Conservation (phyloP, 2,888 invertebrate species). For the Oscheius sp. region DNA sequence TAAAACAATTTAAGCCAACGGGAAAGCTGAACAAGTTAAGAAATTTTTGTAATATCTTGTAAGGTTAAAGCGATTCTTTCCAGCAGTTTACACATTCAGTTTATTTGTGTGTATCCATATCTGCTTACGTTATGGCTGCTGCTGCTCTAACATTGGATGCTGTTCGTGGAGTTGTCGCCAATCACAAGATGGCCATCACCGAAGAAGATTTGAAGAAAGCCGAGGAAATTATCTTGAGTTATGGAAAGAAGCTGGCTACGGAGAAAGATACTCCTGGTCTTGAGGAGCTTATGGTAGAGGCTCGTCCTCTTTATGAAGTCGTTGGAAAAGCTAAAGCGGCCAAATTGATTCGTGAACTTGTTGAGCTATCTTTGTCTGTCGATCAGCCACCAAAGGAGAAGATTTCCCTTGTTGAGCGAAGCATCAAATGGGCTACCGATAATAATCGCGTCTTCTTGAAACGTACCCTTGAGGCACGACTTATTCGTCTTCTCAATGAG, state of each 20-base stretch:
- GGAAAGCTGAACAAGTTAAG: too few relatives aligned
- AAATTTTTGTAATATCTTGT: too few relatives aligned
- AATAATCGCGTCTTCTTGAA: conserved; percentile 95
- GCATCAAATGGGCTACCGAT: conserved; percentile 98
- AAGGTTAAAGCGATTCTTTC: too few relatives aligned
- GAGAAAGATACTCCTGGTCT: conserved; percentile 76
- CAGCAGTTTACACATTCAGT: not conserved
- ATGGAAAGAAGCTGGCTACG: conserved; percentile 90
- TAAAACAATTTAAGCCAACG: too few relatives aligned
- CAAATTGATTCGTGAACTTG: conserved; percentile 93
- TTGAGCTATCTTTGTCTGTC: conserved; percentile 95
- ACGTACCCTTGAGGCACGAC: conserved; percentile 93
- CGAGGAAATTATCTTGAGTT: conserved; percentile 90
- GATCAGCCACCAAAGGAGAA: conserved; percentile 78
- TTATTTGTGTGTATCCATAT: not conserved
- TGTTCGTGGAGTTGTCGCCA: conserved; percentile 11
- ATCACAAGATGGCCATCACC: conserved; percentile 14
- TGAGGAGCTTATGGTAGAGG: conserved; percentile 87
- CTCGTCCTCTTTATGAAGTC: conserved; percentile 90
- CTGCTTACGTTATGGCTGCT: conserved; percentile 5
- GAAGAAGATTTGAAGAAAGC: conserved; percentile 89
- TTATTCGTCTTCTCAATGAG: conserved; percentile 87
- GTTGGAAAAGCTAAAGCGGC: conserved; percentile 99
- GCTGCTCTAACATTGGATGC: conserved; percentile 26
- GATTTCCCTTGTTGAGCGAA: conserved; percentile 81